These are phyloP conservation scores for Perdita meconis DNA, from an alignment of 2,888 invertebrate genomes.

Conservation along the genomic window DNA sequence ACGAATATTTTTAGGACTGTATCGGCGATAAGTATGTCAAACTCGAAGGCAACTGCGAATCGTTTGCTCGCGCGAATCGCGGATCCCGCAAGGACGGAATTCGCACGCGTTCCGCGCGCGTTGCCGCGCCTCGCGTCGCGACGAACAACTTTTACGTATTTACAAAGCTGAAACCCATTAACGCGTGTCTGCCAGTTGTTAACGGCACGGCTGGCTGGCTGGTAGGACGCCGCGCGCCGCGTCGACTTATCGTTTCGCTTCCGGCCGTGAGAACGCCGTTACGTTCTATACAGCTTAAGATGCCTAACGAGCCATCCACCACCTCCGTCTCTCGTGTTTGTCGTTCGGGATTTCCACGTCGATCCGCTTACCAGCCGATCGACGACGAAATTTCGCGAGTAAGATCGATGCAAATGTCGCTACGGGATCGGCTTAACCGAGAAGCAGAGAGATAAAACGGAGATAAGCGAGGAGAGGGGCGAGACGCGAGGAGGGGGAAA, in stretches of 20 bases:
- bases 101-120: slow-evolving; percentile 12
- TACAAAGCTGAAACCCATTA: slow-evolving; percentile 78
- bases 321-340: slow-evolving; percentile 35
- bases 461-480: background rate
- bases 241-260: slow-evolving; percentile 70
- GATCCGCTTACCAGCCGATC: slow-evolving; percentile 55
- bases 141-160: slow-evolving; percentile 74
- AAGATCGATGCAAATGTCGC: slow-evolving; percentile 38
- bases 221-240: no score
- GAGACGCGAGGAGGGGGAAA: background rate
- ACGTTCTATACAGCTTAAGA: slow-evolving; percentile 47
- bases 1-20: slow-evolving; percentile 1
- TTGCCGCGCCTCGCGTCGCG: slow-evolving; percentile 66
- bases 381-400: slow-evolving; percentile 33
- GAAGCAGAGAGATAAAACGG: slow-evolving; percentile 5
- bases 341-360: slow-evolving; percentile 45
- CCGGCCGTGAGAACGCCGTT: slow-evolving; percentile 67
- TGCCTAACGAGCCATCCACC: slow-evolving; percentile 31
- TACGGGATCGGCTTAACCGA: slow-evolving; percentile 24
- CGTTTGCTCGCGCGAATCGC: background rate
- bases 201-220: slow-evolving; percentile 64
- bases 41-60: background rate
- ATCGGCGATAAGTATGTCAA: background rate
- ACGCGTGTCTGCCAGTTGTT: slow-evolving; percentile 75
- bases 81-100: slow-evolving; percentile 9